These are phyloP conservation scores for Rhyzopertha dominica DNA, from an alignment of 1,140 invertebrate species.

Conservation along the genomic window DNA sequence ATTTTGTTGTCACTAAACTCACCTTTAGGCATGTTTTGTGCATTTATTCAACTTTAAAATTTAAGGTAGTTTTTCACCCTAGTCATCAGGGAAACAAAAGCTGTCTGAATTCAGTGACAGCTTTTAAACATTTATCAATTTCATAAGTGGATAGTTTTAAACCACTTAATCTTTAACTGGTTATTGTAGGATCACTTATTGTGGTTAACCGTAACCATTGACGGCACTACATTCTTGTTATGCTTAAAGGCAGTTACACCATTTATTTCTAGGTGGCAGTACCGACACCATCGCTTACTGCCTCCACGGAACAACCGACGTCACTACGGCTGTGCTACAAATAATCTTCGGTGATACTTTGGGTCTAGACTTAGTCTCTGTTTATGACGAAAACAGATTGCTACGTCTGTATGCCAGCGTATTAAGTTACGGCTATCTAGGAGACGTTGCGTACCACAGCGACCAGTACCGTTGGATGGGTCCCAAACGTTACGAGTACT, in stretches of 20 bases:
- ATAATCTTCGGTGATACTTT: slow-evolving; percentile 71
- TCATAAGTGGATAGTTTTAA: too few relatives aligned
- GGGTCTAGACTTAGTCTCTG: slow-evolving; percentile 74
- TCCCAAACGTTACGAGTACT: slow-evolving; percentile 79
- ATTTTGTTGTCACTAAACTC: too few relatives aligned
- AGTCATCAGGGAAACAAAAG: too few relatives aligned
- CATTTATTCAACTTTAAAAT: too few relatives aligned
- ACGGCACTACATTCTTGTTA: too few relatives aligned
- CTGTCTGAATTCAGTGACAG: too few relatives aligned
- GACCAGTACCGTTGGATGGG: slow-evolving; percentile 86
- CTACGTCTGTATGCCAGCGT: slow-evolving; percentile 74
- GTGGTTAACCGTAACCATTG: too few relatives aligned
- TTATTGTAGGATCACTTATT: too few relatives aligned
- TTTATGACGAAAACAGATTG: slow-evolving; percentile 62
- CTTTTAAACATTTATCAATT: too few relatives aligned
- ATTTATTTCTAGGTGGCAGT: slow-evolving; percentile 56
- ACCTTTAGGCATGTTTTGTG: too few relatives aligned
- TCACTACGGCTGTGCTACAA: slow-evolving; percentile 73
- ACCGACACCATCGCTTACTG: slow-evolving; percentile 80
- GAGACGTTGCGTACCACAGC: slow-evolving; percentile 77
- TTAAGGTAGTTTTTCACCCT: too few relatives aligned
- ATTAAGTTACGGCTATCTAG: slow-evolving; percentile 83
- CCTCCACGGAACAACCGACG: slow-evolving; percentile 77
- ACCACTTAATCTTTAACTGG: too few relatives aligned
- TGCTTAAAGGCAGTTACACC: neutral